Evolutionary conservation across 1,140 invertebrate genomes (phyloP).

Genomic region (Trichonephila clavipes): DNA sequence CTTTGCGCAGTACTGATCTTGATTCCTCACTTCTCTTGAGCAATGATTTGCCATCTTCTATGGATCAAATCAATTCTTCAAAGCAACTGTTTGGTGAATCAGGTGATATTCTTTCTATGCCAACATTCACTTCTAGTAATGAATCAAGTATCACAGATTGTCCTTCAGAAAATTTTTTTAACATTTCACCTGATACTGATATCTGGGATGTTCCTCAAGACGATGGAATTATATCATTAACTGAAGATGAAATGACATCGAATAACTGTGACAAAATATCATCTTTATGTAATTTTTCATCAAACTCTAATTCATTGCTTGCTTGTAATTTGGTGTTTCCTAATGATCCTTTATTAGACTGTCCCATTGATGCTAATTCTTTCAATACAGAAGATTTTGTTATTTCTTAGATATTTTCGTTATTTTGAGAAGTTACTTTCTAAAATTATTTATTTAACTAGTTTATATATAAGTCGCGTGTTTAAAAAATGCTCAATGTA

Average conservation of each 20-base stretch:
- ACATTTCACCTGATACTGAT: not conserved
- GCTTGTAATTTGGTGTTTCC: slow-evolving; percentile 46
- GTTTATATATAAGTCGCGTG: too few relatives aligned
- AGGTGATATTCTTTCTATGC: slow-evolving; percentile 35
- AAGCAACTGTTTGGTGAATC: slow-evolving; percentile 50
- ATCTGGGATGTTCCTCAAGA: not conserved
- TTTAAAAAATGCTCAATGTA: too few relatives aligned
- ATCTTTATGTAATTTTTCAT: slow-evolving; percentile 10
- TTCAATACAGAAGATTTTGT: slow-evolving; percentile 47
- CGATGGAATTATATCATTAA: not conserved
- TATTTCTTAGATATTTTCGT: not conserved
- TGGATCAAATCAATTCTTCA: not conserved
- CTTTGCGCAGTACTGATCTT: slow-evolving; percentile 6
- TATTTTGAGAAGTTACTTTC: too few relatives aligned
- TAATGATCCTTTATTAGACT: slow-evolving; percentile 49
- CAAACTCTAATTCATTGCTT: slow-evolving; percentile 11
- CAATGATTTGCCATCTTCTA: not conserved
- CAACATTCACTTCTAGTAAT: not conserved
- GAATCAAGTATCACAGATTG: not conserved
- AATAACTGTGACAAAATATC: slow-evolving; percentile 35
- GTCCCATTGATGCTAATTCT: slow-evolving; percentile 33
- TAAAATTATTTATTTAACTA: too few relatives aligned
- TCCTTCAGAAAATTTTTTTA: slow-evolving; percentile 46
- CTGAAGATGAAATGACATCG: not conserved
- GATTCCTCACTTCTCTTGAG: not conserved